Conservation (phyloP, 2,113 vertebrate genomes). For the Tretioscincus oriximinensis region DNA sequence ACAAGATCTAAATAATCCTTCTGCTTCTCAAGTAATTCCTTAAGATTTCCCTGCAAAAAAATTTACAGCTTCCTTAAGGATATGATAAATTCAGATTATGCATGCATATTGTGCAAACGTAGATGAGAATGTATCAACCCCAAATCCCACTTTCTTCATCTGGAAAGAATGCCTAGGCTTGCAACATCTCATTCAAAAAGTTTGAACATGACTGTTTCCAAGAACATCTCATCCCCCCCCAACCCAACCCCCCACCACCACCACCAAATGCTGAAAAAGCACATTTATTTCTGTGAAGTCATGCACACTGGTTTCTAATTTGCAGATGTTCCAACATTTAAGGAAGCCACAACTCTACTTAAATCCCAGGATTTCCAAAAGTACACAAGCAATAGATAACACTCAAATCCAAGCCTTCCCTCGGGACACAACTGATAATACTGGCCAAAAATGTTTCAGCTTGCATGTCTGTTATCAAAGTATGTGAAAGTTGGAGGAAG, state of each 20-base stretch:
- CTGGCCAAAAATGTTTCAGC: conserved; percentile 39
- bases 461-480: conserved; percentile 37
- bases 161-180: not conserved
- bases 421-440: conserved; percentile 30
- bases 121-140: conserved; percentile 13
- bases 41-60: not conserved
- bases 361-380: conserved; percentile 47
- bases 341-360: conserved; percentile 51
- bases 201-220: not conserved
- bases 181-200: not conserved
- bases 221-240: not conserved
- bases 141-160: not conserved
- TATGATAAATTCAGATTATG: conserved; percentile 1
- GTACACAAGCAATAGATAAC: not conserved
- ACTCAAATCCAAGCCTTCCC: not conserved
- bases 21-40: not conserved
- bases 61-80: not conserved
- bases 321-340: conserved; percentile 26
- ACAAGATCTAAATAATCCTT: not conserved
- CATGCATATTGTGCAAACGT: not conserved
- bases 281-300: conserved; percentile 35
- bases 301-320: conserved; percentile 38
- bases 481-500: not conserved
- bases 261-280: conserved; percentile 34
- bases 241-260: too few species aligned